Evolutionary conservation across 92 coral and sea anemone genomes (phyloP), one percentile per base, ranked within the genome.

Genomic region (Porites divaricata): DNA sequence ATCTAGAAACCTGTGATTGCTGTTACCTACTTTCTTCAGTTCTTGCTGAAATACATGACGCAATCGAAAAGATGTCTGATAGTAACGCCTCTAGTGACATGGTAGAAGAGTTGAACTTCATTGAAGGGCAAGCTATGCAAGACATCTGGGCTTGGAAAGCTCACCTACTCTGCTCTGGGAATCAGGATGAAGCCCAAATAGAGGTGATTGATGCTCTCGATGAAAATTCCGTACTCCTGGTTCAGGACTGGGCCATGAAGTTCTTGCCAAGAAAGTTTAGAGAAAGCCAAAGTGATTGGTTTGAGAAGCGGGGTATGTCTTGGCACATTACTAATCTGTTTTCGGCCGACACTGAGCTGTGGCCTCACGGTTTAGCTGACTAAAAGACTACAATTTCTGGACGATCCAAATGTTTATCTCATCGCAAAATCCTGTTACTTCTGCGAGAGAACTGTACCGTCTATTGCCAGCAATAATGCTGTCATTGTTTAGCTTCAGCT

Each of bases 221-320:
- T 64, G 88, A 84, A 74, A 74, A 24, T 7, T 58, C 88, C 0
- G 88, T 74, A 24, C 61, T 41, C 19, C 63, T 84, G 14, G 74
- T 84, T 7, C 81, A 84, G 48, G 88, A 84, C 75, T 84, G 88
- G 74, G 88, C 81, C 52, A 84, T 74, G 81, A 84, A 62, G 62
- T 84, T 63, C 54, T 26, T 84, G 75, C 82, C 88, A 8, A 75
- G 81, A 26, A 83, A 74, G 21, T 83, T 23, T 51, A 73, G 71
- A 61, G 87, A 83, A 64, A 83, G 87, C 72, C 87, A 83, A 63
- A 61, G 72, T 68, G 87, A 83, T 45, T 73, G 87, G 87, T 83
- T 83, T 63, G 87, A 26, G 2, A 83, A 83, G 51, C 41, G 72
- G 28, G 65, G 81, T 23, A 74, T 83, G 41, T 48, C 79, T 50